These are phyloP conservation scores for Andrena camellia DNA, from an alignment of 2,888 invertebrate species.

Conservation along the genomic window DNA sequence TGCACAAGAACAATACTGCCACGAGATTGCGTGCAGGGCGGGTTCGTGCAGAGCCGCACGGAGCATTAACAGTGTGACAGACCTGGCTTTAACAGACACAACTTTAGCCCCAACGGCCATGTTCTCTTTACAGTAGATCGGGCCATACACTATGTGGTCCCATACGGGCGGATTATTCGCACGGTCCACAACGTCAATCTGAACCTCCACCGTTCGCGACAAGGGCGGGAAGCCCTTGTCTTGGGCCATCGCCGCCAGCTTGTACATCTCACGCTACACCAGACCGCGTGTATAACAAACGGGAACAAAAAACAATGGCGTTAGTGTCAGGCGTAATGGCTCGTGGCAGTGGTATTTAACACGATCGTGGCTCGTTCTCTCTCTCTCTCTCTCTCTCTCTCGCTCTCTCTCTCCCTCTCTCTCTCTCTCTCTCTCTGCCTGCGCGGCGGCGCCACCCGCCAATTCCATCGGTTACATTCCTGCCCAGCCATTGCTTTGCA, in stretches of 20 bases:
- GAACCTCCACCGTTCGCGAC: constrained; percentile 98
- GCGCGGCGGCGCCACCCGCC: no score
- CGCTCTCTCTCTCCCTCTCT: constrained; percentile 2
- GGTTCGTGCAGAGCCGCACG: constrained; percentile 84
- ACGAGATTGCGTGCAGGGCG: constrained; percentile 85
- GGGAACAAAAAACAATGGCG: constrained; percentile 86
- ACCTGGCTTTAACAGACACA: constrained; percentile 99
- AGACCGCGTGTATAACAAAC: constrained; percentile 86
- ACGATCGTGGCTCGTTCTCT: constrained; percentile 24
- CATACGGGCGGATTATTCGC: constrained; percentile 99
- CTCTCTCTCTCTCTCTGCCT: constrained; percentile 4
- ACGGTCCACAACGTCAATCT: constrained; percentile 99
- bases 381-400: constrained; percentile 2
- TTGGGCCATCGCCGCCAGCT: constrained; percentile 99
- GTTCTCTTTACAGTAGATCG: constrained; percentile 99
- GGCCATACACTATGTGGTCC: constrained; percentile 98
- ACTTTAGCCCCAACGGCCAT: constrained; percentile 99
- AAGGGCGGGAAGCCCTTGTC: constrained; percentile 98
- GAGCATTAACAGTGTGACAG: constrained; percentile 88
- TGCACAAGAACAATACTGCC: constrained; percentile 85
- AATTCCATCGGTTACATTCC: constrained; percentile 5
- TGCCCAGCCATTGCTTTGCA: constrained; percentile 26
- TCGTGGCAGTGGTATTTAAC: constrained; percentile 58
- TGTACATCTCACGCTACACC: constrained; percentile 97
- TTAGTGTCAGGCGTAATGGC: constrained; percentile 70